A percentile compares a stretch with the other conserved stretches of the same genome.
Evolutionary conservation across 2,888 invertebrate species (phyloP).

Genomic region (Volucella bombylans): DNA sequence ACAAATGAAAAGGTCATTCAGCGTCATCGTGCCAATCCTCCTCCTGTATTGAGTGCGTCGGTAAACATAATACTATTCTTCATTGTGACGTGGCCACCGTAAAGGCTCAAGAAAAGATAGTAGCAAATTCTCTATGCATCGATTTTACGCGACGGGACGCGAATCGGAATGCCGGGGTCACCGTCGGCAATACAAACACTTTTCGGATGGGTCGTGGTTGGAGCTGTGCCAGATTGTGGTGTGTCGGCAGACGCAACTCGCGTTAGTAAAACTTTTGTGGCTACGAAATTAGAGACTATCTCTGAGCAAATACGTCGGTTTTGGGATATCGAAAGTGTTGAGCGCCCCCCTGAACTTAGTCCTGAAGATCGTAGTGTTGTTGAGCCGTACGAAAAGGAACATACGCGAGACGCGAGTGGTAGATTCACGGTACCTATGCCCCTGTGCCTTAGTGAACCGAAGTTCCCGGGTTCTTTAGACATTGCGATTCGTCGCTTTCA

Average conservation of each 20-base stretch:
- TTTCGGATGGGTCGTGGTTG: too few relatives aligned
- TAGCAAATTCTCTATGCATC: not conserved
- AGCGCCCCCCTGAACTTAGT: not conserved
- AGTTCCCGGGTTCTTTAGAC: too few relatives aligned
- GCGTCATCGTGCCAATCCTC: not conserved
- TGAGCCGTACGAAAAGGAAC: conserved; percentile 1
- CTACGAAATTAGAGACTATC: conserved; percentile 2
- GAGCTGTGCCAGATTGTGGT: too few relatives aligned
- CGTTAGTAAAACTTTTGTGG: not conserved
- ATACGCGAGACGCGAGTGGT: conserved; percentile 1
- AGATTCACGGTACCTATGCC: not conserved
- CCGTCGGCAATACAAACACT: too few relatives aligned
- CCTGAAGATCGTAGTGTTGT: conserved; percentile 2
- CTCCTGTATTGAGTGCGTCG: not conserved
- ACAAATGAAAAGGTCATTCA: conserved; percentile 1
- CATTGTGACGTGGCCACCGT: not conserved
- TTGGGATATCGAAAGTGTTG: conserved; percentile 3
- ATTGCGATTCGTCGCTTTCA: too few relatives aligned
- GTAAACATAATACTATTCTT: not conserved
- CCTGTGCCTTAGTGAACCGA: too few relatives aligned
- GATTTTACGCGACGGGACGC: too few relatives aligned
- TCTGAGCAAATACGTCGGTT: conserved; percentile 11
- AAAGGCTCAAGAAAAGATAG: not conserved
- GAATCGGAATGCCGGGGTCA: too few relatives aligned
- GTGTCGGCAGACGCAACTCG: too few relatives aligned